Conservation (phyloP, 2,888 invertebrate species). For the Rosalia funebris region DNA sequence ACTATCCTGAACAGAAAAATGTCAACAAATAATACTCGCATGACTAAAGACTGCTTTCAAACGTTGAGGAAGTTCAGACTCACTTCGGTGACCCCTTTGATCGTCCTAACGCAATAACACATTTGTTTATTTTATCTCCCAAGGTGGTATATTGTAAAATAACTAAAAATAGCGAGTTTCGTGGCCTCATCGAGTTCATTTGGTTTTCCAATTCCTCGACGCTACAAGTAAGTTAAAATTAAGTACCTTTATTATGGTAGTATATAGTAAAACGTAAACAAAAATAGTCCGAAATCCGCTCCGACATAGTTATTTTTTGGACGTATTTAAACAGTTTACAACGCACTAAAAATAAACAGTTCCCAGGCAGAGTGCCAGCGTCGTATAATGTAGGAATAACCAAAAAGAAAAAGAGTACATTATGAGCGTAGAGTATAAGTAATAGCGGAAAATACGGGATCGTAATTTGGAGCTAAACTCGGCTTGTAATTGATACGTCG, state of each 20-base stretch:
- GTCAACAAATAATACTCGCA: too few species aligned
- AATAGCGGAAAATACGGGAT: constrained; percentile 18
- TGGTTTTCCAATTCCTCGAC: neutral
- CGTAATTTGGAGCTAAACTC: constrained; percentile 22
- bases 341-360: constrained; percentile 19
- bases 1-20: too few species aligned
- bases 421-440: constrained; percentile 2
- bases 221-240: neutral
- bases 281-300: constrained; percentile 2
- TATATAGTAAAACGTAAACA: constrained; percentile 8
- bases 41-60: too few species aligned
- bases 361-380: constrained; percentile 17
- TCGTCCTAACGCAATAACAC: neutral
- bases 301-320: constrained; percentile 10
- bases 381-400: neutral
- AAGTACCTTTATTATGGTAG: constrained; percentile 4
- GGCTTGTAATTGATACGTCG: constrained; percentile 19
- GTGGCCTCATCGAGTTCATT: neutral
- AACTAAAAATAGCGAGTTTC: neutral
- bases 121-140: neutral
- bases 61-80: too few species aligned
- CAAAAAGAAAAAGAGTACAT: neutral
- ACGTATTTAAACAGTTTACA: constrained; percentile 21
- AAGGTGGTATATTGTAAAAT: neutral
- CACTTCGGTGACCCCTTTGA: neutral